Evolutionary conservation across 2,113 vertebrate species (phyloP).

Genomic region (Myocastor coypus): DNA sequence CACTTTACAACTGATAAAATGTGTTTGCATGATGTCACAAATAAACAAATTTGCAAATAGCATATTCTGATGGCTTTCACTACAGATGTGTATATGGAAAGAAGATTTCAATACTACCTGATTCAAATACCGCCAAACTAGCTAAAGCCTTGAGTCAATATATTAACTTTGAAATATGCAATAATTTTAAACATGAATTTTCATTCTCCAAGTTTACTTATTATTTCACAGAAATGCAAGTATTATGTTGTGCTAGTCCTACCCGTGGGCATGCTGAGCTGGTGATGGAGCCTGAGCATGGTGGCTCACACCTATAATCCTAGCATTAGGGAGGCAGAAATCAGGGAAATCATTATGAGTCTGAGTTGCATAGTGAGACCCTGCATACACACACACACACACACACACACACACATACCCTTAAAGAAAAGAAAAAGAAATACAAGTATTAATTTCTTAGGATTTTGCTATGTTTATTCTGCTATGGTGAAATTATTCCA

Average conservation of each 20-base stretch:
- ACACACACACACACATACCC: too few species aligned
- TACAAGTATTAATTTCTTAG: background rate
- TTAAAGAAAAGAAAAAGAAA: background rate
- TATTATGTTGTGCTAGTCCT: background rate
- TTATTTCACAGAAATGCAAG: background rate
- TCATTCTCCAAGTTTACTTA: background rate
- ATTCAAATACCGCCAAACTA: slow-evolving; percentile 16
- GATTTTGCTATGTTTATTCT: background rate
- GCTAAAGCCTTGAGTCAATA: background rate
- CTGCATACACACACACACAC: too few species aligned
- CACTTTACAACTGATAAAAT: background rate
- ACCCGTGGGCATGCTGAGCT: too few species aligned
- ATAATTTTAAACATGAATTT: background rate
- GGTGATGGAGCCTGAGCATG: too few species aligned
- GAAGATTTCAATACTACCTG: background rate
- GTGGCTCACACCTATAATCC: too few species aligned
- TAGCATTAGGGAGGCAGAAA: too few species aligned
- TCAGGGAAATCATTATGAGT: too few species aligned
- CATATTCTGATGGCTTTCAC: background rate
- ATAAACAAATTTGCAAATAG: background rate
- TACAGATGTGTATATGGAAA: background rate
- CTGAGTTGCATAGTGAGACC: too few species aligned
- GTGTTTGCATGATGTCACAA: background rate
- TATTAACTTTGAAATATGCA: background rate
- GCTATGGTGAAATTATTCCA: background rate